Evolutionary conservation across 2,797 vertebrate species (phyloP).

Genomic region (Gephyroberyx darwinii): DNA sequence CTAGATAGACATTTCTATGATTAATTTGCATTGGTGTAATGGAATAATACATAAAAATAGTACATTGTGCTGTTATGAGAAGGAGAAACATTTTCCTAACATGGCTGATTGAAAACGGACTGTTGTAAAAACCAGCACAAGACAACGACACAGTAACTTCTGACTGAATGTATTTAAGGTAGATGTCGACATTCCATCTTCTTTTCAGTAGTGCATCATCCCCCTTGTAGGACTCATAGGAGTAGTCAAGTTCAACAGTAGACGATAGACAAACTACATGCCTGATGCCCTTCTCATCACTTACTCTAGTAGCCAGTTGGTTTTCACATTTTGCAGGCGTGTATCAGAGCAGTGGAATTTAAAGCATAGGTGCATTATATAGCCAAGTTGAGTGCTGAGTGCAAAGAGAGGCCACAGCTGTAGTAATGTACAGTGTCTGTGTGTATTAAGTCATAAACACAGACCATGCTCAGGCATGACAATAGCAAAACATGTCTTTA

Average conservation of each 20-base stretch:
- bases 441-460: slow-evolving; percentile 47
- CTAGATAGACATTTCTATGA: slow-evolving; percentile 82
- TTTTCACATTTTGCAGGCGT: slow-evolving; percentile 49
- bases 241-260: slow-evolving; percentile 55
- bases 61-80: slow-evolving; percentile 84
- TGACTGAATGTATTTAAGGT: slow-evolving; percentile 88
- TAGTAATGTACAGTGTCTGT: slow-evolving; percentile 49
- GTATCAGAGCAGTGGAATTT: slow-evolving; percentile 36
- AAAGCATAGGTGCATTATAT: slow-evolving; percentile 16
- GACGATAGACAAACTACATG: slow-evolving; percentile 44
- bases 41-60: slow-evolving; percentile 74
- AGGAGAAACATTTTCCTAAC: slow-evolving; percentile 85
- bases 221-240: slow-evolving; percentile 51
- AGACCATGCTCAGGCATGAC: slow-evolving; percentile 52
- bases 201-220: slow-evolving; percentile 67
- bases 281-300: slow-evolving; percentile 52
- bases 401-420: slow-evolving; percentile 39
- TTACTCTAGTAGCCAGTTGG: slow-evolving; percentile 66
- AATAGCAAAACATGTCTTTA: slow-evolving; percentile 47
- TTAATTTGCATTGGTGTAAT: slow-evolving; percentile 83
- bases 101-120: slow-evolving; percentile 91
- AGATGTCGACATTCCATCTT: slow-evolving; percentile 79
- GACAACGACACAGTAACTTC: slow-evolving; percentile 83
- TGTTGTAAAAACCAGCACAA: slow-evolving; percentile 90
- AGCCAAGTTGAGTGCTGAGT: slow-evolving; percentile 19